Percentiles rank a stretch among this genome's conserved stretches.
These are phyloP conservation scores for Parelbella ahira DNA, from an alignment of 2,888 invertebrate genomes.

Conservation along the genomic window DNA sequence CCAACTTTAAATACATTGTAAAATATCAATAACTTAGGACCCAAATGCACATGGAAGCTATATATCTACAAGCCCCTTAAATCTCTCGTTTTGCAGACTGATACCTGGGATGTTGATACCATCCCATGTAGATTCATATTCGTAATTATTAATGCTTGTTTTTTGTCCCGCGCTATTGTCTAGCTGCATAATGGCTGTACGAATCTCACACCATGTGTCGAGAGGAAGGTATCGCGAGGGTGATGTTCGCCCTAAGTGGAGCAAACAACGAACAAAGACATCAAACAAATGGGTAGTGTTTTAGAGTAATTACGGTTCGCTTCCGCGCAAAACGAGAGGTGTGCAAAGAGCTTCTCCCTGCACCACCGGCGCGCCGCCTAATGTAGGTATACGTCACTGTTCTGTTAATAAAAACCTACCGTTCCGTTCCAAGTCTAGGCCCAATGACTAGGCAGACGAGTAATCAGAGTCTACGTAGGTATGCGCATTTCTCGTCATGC, in stretches of 20 bases:
- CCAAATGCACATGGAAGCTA: slow-evolving; percentile 31
- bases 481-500: slow-evolving; percentile 19
- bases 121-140: slow-evolving; percentile 71
- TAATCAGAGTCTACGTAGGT: slow-evolving; percentile 28
- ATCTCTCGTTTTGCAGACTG: slow-evolving; percentile 57
- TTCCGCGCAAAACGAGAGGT: slow-evolving; percentile 75
- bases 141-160: slow-evolving; percentile 77
- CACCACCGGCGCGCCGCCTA: slow-evolving; percentile 44
- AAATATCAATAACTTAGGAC: slow-evolving; percentile 23
- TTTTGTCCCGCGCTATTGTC: slow-evolving; percentile 74
- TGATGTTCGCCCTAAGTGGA: slow-evolving; percentile 76
- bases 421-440: slow-evolving; percentile 32
- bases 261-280: slow-evolving; percentile 80
- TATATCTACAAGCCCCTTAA: slow-evolving; percentile 55
- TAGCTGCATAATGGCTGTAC: slow-evolving; percentile 64
- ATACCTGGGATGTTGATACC: slow-evolving; percentile 45
- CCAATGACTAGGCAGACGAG: slow-evolving; percentile 32
- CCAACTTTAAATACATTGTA: too few species aligned
- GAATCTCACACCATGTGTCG: slow-evolving; percentile 71
- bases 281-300: slow-evolving; percentile 81
- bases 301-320: slow-evolving; percentile 79
- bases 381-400: slow-evolving; percentile 49
- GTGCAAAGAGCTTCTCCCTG: slow-evolving; percentile 46
- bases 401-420: slow-evolving; percentile 33
- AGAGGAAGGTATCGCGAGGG: slow-evolving; percentile 67